A percentile compares a stretch with the other conserved stretches of the same genome.
These are phyloP conservation scores for Leptogaster cylindrica DNA, from an alignment of 2,888 invertebrate species.

Conservation along the genomic window DNA sequence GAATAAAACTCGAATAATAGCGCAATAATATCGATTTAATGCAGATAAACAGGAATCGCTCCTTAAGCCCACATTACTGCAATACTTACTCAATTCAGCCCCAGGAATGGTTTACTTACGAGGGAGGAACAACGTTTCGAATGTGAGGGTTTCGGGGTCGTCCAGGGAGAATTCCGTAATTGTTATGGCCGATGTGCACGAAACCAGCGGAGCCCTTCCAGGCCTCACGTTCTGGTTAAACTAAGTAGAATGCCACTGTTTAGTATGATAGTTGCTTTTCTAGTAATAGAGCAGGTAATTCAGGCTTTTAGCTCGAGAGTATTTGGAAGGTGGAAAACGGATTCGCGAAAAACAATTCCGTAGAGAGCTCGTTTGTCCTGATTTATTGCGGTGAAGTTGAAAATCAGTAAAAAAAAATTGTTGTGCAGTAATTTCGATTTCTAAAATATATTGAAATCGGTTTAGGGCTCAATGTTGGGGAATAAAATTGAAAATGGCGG, in stretches of 20 bases:
- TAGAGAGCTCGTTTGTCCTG: constrained; percentile 26
- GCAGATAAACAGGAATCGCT: constrained; percentile 40
- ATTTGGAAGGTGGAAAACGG: constrained; percentile 15
- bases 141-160: no score
- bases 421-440: no score
- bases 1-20: constrained; percentile 28
- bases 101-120: not conserved
- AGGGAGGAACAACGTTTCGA: no score
- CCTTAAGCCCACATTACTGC: constrained; percentile 34
- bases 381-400: constrained; percentile 19
- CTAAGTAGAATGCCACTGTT: constrained; percentile 29
- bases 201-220: constrained; percentile 26
- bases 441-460: no score
- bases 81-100: constrained; percentile 26
- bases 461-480: no score
- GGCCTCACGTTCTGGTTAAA: not conserved
- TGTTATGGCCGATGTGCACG: constrained; percentile 35
- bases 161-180: constrained; percentile 26
- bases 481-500: no score
- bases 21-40: constrained; percentile 39
- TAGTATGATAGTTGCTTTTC: constrained; percentile 26
- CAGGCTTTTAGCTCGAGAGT: constrained; percentile 30
- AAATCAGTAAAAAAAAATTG: constrained; percentile 33
- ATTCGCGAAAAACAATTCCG: constrained; percentile 28
- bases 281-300: constrained; percentile 36